These are phyloP conservation scores for Ypsolopha scabrella DNA, from an alignment of 2,888 invertebrate species.

Conservation along the genomic window DNA sequence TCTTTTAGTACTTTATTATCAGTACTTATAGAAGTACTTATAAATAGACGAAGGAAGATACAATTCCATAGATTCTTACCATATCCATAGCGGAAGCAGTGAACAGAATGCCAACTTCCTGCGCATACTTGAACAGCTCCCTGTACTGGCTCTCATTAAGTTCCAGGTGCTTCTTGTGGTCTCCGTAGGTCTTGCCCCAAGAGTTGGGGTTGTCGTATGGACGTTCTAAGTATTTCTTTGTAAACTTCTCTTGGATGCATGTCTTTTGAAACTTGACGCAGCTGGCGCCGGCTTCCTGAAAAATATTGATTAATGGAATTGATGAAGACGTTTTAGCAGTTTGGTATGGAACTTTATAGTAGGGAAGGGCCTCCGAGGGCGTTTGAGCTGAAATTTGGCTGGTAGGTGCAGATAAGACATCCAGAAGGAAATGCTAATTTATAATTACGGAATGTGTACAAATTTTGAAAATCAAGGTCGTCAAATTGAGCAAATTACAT, in stretches of 20 bases:
- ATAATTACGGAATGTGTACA: too few species aligned
- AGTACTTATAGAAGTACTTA: too few species aligned
- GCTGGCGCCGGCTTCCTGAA: slow-evolving; percentile 78
- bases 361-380: too few species aligned
- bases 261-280: slow-evolving; percentile 91
- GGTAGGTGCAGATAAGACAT: too few species aligned
- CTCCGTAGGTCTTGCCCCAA: slow-evolving; percentile 84
- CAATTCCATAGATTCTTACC: slow-evolving; percentile 39
- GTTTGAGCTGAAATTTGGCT: too few species aligned
- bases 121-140: slow-evolving; percentile 74
- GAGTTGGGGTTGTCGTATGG: slow-evolving; percentile 76
- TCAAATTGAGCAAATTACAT: too few species aligned
- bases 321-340: too few species aligned
- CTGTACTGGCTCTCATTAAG: slow-evolving; percentile 76
- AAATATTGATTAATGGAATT: slow-evolving; percentile 9
- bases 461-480: too few species aligned
- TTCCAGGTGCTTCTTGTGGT: slow-evolving; percentile 80
- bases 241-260: slow-evolving; percentile 78
- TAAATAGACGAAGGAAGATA: too few species aligned
- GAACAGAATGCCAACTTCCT: slow-evolving; percentile 74
- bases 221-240: slow-evolving; percentile 71
- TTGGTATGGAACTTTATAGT: too few species aligned
- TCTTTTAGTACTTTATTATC: too few species aligned
- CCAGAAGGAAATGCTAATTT: too few species aligned
- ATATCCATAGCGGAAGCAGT: slow-evolving; percentile 87